Evolutionary conservation across 2,113 vertebrate genomes (phyloP).

Genomic region (Sinocyclocheilus maitianheensis): DNA sequence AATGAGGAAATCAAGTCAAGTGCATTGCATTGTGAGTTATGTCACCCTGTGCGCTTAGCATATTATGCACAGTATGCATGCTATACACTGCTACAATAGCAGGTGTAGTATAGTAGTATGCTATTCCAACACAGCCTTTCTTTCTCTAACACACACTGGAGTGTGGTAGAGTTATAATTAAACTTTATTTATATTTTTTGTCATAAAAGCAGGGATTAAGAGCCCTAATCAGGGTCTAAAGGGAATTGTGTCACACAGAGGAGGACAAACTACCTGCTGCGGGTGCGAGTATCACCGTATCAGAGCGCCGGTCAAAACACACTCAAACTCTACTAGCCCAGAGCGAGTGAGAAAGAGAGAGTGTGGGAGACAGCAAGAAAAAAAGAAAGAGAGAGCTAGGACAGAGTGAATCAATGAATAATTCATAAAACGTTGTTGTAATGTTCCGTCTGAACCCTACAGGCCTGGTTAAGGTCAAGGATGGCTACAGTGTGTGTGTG

Average conservation of each 20-base stretch:
- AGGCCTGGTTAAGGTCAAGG: conserved; percentile 61
- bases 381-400: conserved; percentile 32
- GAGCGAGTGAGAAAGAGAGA: conserved; percentile 25
- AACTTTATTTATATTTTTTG: conserved; percentile 20
- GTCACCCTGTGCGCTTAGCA: no score
- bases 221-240: conserved; percentile 32
- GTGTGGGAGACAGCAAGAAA: conserved; percentile 4
- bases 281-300: conserved; percentile 22
- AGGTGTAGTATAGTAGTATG: background rate
- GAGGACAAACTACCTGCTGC: conserved; percentile 41
- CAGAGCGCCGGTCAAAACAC: conserved; percentile 38
- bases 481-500: conserved; percentile 26
- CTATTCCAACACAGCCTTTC: background rate
- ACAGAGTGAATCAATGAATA: conserved; percentile 57
- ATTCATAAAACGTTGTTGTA: conserved; percentile 58
- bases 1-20: no score
- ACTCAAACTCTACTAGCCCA: conserved; percentile 27
- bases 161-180: background rate
- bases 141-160: background rate
- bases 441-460: conserved; percentile 55
- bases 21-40: no score
- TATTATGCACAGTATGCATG: background rate
- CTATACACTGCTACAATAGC: background rate
- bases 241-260: conserved; percentile 9
- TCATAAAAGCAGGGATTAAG: background rate